Conservation (phyloP, 2,113 vertebrate species). For the Acinonyx jubatus region DNA sequence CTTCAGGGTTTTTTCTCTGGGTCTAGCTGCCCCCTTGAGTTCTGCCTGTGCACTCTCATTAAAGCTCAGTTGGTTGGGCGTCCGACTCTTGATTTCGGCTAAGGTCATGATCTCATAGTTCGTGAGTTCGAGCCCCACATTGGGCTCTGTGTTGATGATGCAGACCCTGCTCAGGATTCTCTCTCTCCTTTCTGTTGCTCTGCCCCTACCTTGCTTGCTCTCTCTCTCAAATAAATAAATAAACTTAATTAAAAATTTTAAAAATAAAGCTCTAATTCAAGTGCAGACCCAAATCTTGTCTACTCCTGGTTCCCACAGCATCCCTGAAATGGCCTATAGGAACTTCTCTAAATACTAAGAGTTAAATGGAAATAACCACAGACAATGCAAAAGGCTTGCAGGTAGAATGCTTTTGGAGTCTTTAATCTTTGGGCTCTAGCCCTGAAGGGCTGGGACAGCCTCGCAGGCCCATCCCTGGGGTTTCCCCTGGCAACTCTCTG, state of each 20-base stretch:
- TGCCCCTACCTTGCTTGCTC: too few relatives aligned
- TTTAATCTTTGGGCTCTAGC: accelerated
- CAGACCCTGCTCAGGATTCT: too few relatives aligned
- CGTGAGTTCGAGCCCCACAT: too few relatives aligned
- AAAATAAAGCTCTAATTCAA: not conserved
- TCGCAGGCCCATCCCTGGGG: not conserved
- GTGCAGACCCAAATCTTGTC: not conserved
- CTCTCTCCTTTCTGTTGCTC: too few relatives aligned
- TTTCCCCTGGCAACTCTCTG: not conserved
- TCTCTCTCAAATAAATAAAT: too few relatives aligned
- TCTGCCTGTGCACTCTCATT: not conserved
- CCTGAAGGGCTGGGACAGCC: not conserved
- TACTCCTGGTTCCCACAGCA: not conserved
- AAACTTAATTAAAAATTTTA: too few relatives aligned
- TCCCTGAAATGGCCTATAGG: not conserved
- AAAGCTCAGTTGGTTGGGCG: not conserved
- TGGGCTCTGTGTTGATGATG: too few relatives aligned
- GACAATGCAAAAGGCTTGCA: not conserved
- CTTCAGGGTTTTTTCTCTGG: not conserved
- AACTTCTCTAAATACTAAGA: not conserved
- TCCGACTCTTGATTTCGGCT: too few relatives aligned
- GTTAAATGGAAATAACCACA: not conserved
- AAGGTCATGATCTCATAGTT: too few relatives aligned
- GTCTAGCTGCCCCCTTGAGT: not conserved
- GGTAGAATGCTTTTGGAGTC: not conserved